Evolutionary conservation across 2,888 invertebrate species (phyloP), one percentile per base, ranked within the genome.

Genomic region (Napeogenes inachia): DNA sequence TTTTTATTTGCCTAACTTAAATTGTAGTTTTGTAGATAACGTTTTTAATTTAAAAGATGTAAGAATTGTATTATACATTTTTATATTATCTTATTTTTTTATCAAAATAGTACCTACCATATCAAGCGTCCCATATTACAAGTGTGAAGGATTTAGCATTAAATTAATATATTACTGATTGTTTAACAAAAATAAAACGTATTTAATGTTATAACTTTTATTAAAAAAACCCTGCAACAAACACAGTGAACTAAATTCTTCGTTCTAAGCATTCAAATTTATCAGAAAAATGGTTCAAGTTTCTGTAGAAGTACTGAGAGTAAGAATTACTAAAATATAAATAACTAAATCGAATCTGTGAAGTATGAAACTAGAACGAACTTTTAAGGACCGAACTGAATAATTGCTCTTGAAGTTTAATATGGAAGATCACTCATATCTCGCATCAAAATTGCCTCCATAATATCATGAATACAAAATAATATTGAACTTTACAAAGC

Each of bases 341-440:
- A 32, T 21, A 57, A 45, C 54, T 54, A 60, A 62, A 61, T 45
- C n/a, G 42, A 59, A 21, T 57, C 56, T 4, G 5, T 42, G 56
- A 38, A 55, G 60, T 54, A 50, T n/a, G 33, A 61, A 64, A 62
- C 62, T 62, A 57, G 62, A 57, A 57, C 55, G 45, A 65, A 62
- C 55, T 65, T 65, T 60, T 65, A 65, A 65, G 59, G 64, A 62
- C 55, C 50, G 57, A 57, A 55, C 59, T 62, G 62, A 59, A 62
- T 64, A 64, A 64, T 64, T 61, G 64, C 53, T 59, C 60, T 62
- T 45, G 61, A 62, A 65, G 54, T 57, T 54, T 62, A 62, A 61
- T 59, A 42, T 45, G 54, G 35, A 60, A 55, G 57, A 57, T 46
- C 50, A 42, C 54, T 65, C 57, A 47, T 62, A 60, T 62, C 60